These are phyloP conservation scores for Callyntrura sp. DNA, from an alignment of 2,888 invertebrate species.

Conservation along the genomic window DNA sequence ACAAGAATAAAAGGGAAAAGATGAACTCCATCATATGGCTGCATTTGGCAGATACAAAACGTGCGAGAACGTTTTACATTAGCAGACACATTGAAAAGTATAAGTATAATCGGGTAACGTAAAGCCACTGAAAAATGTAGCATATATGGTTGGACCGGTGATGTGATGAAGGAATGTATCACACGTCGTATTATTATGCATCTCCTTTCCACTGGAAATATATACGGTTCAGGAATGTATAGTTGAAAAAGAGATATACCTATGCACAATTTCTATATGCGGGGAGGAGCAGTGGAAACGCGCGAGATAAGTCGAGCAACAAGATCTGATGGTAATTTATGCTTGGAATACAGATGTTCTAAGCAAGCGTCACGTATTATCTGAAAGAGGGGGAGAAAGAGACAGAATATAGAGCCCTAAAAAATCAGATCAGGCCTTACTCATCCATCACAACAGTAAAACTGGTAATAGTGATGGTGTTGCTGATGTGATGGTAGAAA, in stretches of 20 bases:
- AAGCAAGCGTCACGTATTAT: conserved; percentile 71
- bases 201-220: not conserved
- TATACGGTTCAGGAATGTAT: not conserved
- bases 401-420: conserved; percentile 70
- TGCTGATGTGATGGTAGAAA: conserved; percentile 31
- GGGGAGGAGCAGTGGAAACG: conserved; percentile 41
- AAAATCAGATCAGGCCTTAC: conserved; percentile 75
- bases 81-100: conserved; percentile 47
- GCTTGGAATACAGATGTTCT: conserved; percentile 73
- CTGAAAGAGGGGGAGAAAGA: too few species aligned
- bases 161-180: conserved; percentile 52
- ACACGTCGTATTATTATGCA: conserved; percentile 38
- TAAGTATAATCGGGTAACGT: not conserved
- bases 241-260: not conserved
- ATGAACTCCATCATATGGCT: conserved; percentile 45
- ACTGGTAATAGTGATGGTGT: conserved; percentile 66
- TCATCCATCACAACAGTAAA: conserved; percentile 74
- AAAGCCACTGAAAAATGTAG: conserved; percentile 42
- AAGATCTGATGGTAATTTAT: conserved; percentile 76
- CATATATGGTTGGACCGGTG: not conserved
- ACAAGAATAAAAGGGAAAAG: conserved; percentile 26
- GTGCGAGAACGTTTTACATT: conserved; percentile 56
- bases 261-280: conserved; percentile 18
- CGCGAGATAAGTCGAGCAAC: conserved; percentile 70
- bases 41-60: conserved; percentile 46